A percentile compares a stretch with the other conserved stretches of the same genome.
Conservation (phyloP, 2,113 vertebrate species). For the Coptodon bakossiorum region DNA sequence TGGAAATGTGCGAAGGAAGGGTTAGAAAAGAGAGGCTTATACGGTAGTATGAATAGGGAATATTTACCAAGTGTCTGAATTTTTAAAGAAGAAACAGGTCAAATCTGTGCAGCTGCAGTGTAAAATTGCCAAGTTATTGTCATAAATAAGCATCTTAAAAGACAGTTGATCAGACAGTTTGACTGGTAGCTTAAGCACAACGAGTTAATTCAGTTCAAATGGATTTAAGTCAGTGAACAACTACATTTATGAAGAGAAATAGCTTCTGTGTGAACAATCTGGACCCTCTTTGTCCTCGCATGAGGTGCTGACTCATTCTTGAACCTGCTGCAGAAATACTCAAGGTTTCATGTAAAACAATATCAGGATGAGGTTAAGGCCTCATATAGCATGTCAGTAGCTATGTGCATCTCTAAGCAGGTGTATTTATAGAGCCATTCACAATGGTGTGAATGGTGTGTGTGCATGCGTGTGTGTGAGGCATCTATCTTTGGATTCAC, state of each 20-base stretch:
- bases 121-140: not conserved
- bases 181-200: not conserved
- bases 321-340: not conserved
- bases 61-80: not conserved
- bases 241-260: not conserved
- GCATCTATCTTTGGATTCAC: constrained; percentile 4
- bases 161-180: not conserved
- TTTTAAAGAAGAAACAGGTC: not conserved
- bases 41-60: not conserved
- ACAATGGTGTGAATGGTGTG: not conserved
- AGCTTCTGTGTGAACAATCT: not conserved
- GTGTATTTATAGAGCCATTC: constrained; percentile 54
- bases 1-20: not conserved
- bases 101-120: not conserved
- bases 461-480: not conserved
- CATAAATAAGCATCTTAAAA: not conserved
- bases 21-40: not conserved
- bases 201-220: not conserved
- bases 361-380: constrained; percentile 35
- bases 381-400: not conserved
- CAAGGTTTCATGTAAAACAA: constrained; percentile 34
- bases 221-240: not conserved
- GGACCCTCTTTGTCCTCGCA: not conserved
- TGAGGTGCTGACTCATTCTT: not conserved
- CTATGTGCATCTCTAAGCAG: constrained; percentile 28